Evolutionary conservation across 1,140 invertebrate species (phyloP).

Genomic region (Drosophila takahashii): DNA sequence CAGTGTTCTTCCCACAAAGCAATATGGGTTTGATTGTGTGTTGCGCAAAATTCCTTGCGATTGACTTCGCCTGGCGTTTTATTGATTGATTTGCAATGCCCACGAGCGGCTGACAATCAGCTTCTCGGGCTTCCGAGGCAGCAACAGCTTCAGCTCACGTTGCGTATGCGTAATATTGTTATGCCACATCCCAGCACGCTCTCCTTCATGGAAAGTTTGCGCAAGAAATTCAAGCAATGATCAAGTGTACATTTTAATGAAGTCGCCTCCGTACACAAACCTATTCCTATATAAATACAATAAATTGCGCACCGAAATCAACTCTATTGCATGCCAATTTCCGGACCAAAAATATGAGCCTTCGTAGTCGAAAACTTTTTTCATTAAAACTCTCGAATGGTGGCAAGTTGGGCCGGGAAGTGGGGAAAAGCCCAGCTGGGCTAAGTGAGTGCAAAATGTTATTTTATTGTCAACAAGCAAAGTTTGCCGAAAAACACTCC

Average conservation of each 20-base stretch:
- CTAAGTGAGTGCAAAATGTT: conserved; percentile 82
- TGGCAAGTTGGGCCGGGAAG: conserved; percentile 11
- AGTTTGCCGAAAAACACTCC: conserved; percentile 57
- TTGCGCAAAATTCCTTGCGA: conserved; percentile 64
- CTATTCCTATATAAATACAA: conserved; percentile 16
- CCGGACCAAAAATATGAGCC: conserved; percentile 35
- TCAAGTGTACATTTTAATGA: conserved; percentile 81
- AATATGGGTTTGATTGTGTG: conserved; percentile 35
- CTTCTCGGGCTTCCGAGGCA: conserved; percentile 11
- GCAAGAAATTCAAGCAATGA: conserved; percentile 77
- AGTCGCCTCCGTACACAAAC: conserved; percentile 20
- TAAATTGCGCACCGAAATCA: conserved; percentile 37
- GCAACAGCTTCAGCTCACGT: conserved; percentile 38
- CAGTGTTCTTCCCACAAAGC: conserved; percentile 29
- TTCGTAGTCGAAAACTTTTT: conserved; percentile 66
- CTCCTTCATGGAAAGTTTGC: conserved; percentile 55
- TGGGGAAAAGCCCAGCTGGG: conserved; percentile 59
- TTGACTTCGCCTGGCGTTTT: conserved; percentile 73
- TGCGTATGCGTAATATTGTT: conserved; percentile 78
- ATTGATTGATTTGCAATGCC: conserved; percentile 80
- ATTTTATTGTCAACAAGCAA: conserved; percentile 82
- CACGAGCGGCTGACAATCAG: conserved; percentile 60
- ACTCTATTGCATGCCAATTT: conserved; percentile 70
- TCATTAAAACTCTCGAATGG: conserved; percentile 72
- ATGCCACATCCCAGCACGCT: conserved; percentile 39